Percentiles rank a stretch among this genome's conserved stretches.
These are phyloP conservation scores for Chromoteleia sp. DNA, from an alignment of 2,888 invertebrate genomes.

Conservation along the genomic window DNA sequence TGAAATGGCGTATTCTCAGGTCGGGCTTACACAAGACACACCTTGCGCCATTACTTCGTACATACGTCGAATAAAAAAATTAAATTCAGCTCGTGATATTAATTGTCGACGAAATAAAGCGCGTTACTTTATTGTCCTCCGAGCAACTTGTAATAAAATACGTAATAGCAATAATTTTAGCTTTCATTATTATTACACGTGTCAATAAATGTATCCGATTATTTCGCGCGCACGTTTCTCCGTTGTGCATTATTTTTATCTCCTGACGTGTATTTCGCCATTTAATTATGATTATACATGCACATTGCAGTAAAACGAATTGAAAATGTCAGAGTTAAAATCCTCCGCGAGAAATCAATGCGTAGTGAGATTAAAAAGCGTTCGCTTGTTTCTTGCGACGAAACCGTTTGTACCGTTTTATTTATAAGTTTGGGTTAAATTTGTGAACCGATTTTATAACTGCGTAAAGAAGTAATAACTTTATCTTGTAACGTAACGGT, in stretches of 20 bases:
- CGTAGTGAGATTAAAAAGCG: slow-evolving; percentile 15
- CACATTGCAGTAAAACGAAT: slow-evolving; percentile 1
- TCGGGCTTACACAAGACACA: slow-evolving; percentile 37
- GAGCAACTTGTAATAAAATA: too few species aligned
- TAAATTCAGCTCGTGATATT: slow-evolving; percentile 20
- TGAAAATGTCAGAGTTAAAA: slow-evolving; percentile 42
- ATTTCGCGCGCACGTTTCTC: slow-evolving; percentile 6
- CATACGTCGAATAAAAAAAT: slow-evolving; percentile 23
- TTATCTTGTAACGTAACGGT: background rate
- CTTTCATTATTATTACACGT: background rate
- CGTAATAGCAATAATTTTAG: background rate
- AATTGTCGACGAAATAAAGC: too few species aligned
- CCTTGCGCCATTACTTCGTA: slow-evolving; percentile 37
- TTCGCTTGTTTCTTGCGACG: slow-evolving; percentile 1
- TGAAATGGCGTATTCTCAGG: slow-evolving; percentile 39
- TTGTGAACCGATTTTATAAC: background rate
- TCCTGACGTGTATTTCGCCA: background rate
- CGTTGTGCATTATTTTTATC: slow-evolving; percentile 6
- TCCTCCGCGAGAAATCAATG: slow-evolving; percentile 7
- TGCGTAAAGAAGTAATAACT: background rate
- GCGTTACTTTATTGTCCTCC: too few species aligned
- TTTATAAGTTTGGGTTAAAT: background rate
- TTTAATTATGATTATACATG: slow-evolving; percentile 9
- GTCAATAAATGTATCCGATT: slow-evolving; percentile 4
- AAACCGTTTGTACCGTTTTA: background rate